Evolutionary conservation across 2,797 vertebrate genomes (phyloP), one percentile per base, ranked within the genome.

Genomic region (Borostomias antarcticus): DNA sequence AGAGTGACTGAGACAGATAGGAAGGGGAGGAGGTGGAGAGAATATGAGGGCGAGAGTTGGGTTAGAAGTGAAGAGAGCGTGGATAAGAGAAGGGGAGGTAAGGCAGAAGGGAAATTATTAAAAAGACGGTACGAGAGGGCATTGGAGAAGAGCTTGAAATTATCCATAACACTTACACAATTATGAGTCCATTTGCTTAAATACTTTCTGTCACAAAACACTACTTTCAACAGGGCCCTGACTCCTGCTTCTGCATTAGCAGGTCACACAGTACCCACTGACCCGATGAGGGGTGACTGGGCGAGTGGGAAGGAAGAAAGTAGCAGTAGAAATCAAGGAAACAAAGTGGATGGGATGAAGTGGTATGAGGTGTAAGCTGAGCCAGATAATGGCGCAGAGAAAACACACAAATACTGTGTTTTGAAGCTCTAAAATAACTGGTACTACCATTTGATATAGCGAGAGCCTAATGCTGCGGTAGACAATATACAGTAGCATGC

Each of bases 161-260:
- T 3, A 74, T 67, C 79, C 2, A 79, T 72, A 82, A 84, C 68
- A 6, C 78, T 66, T 74, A 77, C 73, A 85, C 78, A 88, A 91
- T 85, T 90, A 90, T 69, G 81, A 85, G 64, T 78, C 56, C 10
- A 5, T 72, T 90, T 88, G 85, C 78, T 1, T 1, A 77, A 74
- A 65, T 89, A 87, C 81, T 85, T 89, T 75, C 87, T 91, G 88
- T 87, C 83, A 73, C 47, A 93, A 86, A 75, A 89, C 87, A 72
- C 78, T 71, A 85, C 76, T 79, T 75, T 73, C 77, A 74, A 86
- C 80, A 82, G 37, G 74, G 66, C 76, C 37, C 35, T 63, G 76
- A 68, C 59, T 72, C 61, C 69, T 68, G 82, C 64, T 52, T 75
- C 79, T 77, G 73, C 23, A 82, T 74, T 82, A 66, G 21, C 72